Conservation (phyloP, 1,140 invertebrate species). For the Drosophila grimshawi region DNA sequence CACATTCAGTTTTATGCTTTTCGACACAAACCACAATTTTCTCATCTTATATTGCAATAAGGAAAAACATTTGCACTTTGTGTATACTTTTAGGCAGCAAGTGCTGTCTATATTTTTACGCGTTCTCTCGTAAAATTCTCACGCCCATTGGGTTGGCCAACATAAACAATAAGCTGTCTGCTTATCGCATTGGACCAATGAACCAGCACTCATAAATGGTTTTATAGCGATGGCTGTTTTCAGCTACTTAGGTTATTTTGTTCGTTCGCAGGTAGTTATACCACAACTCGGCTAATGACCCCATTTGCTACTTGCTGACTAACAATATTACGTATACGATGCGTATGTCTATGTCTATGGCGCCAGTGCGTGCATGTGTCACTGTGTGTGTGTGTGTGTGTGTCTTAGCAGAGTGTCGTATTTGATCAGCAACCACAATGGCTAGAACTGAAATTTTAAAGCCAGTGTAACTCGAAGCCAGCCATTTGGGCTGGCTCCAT, state of each 20-base stretch:
- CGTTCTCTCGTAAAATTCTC: conserved; percentile 29
- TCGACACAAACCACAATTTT: conserved; percentile 4
- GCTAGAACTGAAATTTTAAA: conserved; percentile 58
- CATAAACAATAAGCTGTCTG: conserved; percentile 32
- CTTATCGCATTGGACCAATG: conserved; percentile 42
- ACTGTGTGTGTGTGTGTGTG: conserved; percentile 11
- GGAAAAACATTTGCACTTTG: conserved; percentile 43
- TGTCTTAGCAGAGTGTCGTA: conserved; percentile 57
- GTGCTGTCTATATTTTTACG: conserved; percentile 18
- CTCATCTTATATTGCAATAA: conserved; percentile 13
- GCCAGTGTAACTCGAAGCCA: conserved; percentile 70
- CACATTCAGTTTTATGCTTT: conserved; percentile 11
- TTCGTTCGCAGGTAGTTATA: conserved; percentile 27
- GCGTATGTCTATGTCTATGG: conserved; percentile 3
- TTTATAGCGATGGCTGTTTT: conserved; percentile 16
- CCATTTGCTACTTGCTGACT: conserved; percentile 4
- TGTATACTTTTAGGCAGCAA: conserved; percentile 24
- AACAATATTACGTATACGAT: conserved; percentile 35
- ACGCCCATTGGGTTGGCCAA: not conserved
- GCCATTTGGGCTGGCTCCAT: conserved; percentile 29
- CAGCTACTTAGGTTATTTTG: not conserved
- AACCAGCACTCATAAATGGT: conserved; percentile 30
- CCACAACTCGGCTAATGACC: conserved; percentile 37
- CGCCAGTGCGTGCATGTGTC: conserved; percentile 1
- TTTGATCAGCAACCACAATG: conserved; percentile 63